Evolutionary conservation across 30 jellyfish, hydroid and myxozoan species (phyloP).

Genomic region (Mastigias papua): DNA sequence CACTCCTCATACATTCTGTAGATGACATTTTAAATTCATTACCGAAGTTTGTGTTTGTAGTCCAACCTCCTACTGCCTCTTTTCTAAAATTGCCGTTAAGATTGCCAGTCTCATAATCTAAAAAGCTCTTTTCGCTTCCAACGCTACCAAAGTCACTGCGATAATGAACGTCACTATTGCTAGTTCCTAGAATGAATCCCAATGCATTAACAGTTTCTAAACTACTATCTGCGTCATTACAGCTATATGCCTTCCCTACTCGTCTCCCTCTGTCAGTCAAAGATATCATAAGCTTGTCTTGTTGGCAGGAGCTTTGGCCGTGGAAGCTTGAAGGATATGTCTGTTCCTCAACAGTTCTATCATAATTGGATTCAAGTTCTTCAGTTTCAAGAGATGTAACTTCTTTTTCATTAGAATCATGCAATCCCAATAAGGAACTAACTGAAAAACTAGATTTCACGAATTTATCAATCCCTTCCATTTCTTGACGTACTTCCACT

Average conservation of each 20-base stretch:
- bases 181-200: neutral
- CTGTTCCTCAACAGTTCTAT: neutral
- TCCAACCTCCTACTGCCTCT: neutral
- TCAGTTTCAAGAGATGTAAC: no score
- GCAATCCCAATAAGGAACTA: slow-evolving; percentile 26
- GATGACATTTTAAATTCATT: neutral
- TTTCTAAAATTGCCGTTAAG: neutral
- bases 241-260: neutral
- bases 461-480: neutral
- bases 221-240: neutral
- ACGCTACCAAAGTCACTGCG: neutral
- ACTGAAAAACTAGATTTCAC: slow-evolving; percentile 35
- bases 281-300: neutral
- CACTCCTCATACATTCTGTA: neutral
- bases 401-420: slow-evolving; percentile 5
- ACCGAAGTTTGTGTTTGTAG: neutral
- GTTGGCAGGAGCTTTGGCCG: neutral
- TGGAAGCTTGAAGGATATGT: neutral
- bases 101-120: neutral
- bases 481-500: neutral
- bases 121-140: neutral
- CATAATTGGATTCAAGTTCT: neutral
- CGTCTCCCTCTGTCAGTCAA: neutral
- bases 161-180: neutral
- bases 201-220: neutral